Base-by-base conservation (phyloP, 2,113 vertebrate species). In the Halcyon senegalensis region DNA sequence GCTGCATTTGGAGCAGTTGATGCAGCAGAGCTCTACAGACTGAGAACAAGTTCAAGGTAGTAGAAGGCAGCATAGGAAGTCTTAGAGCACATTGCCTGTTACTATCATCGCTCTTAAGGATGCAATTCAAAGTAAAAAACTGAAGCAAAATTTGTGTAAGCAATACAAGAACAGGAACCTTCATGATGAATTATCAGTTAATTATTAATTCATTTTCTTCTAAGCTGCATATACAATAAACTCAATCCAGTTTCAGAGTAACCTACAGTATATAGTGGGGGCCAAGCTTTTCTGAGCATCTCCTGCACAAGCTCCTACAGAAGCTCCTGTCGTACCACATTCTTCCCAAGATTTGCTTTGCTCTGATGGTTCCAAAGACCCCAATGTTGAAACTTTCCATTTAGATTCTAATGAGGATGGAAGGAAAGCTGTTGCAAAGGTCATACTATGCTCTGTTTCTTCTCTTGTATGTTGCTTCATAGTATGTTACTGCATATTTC, bases 1-100 rank as follows among this genome's bases (percentile, higher is more conserved):
- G 3, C 7, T 31, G n/a, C 13, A 25, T 35, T 35, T 35, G 30
- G 64, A 2, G 20, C 0, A 0, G 17, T 10, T 66, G 44, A 41
- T 51, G 39, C 17, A 75, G 33, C 16, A 41, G 31, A 77, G 13
- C 19, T 74, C 19, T 63, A 44, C 23, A 80, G 46, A 50, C 35
- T 8, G 11, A 50, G 13, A 21, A 13, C 5, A 55, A 33, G 18
- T 37, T 72, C 30, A 80, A 63, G 18, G 39, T 23, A 18, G 7
- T n/a, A 13, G 11, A 75, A 58, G 19, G 39, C 35, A 85, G 11
- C 16, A 27, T n/a, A 76, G 13, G 31, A 53, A 66, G 11, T 16
- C 23, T 80, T 58, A 46, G 5, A 58, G 33, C 13, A 41, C 16
- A 59, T 24, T 1, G 0, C 16, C 12, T 75, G 15, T 73, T 69